A percentile compares a stretch with the other conserved stretches of the same genome.
phyloP scores from a whole-genome alignment of 1,140 invertebrate genomes.

The Pseudomyrmex pallidus region DNA sequence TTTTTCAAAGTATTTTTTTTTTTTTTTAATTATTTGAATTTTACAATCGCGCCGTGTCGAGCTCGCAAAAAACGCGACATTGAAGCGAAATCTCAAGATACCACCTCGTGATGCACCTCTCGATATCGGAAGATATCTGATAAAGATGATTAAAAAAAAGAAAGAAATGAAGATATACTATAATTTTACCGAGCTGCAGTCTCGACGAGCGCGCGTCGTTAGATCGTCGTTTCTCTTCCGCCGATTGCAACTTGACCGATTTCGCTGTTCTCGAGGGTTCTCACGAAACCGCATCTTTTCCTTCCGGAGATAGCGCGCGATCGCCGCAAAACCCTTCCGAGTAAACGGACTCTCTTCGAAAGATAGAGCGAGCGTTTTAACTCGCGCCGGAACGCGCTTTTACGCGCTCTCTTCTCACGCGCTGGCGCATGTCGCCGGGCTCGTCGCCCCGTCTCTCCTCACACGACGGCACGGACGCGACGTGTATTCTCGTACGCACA shows the following conservation, averaged over 20 bases:
- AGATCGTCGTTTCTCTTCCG: neutral
- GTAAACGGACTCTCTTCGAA: neutral
- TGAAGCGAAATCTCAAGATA: constrained; percentile 3
- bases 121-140: no score
- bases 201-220: neutral
- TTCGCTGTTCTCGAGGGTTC: neutral
- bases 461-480: constrained; percentile 8
- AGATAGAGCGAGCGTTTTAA: neutral
- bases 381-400: constrained; percentile 21
- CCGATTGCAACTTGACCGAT: neutral
- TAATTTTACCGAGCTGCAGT: neutral
- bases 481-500: constrained; percentile 39
- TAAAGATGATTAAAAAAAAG: neutral
- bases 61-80: no score
- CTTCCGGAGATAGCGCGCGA: neutral
- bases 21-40: neutral
- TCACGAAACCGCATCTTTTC: constrained; percentile 41
- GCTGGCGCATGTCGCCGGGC: no score
- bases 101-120: neutral
- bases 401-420: constrained; percentile 2
- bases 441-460: neutral
- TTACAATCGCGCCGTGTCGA: neutral
- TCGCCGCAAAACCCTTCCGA: neutral
- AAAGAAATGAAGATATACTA: neutral
- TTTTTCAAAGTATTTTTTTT: neutral